Conservation (phyloP, 2,888 invertebrate genomes). For the Melinaea marsaeus region DNA sequence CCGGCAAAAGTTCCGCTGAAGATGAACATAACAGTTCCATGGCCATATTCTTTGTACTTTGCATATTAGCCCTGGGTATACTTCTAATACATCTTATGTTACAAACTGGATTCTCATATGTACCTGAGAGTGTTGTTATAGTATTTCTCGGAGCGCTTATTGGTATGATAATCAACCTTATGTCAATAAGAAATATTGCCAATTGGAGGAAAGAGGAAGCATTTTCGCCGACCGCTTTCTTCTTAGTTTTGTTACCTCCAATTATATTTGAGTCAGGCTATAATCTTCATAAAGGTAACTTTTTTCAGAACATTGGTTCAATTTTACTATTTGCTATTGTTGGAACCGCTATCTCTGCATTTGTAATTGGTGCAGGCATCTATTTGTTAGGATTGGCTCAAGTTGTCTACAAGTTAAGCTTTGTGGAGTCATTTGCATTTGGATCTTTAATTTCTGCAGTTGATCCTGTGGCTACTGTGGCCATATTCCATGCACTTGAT, state of each 20-base stretch:
- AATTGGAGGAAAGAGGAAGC: slow-evolving; percentile 99
- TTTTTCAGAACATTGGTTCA: slow-evolving; percentile 98
- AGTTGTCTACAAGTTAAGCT: slow-evolving; percentile 93
- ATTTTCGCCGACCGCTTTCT: slow-evolving; percentile 98
- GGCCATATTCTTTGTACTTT: slow-evolving; percentile 98
- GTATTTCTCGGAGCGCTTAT: slow-evolving; percentile 96
- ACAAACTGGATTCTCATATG: slow-evolving; percentile 95
- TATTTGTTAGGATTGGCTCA: slow-evolving; percentile 95
- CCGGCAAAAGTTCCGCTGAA: slow-evolving; percentile 94
- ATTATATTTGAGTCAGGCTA: slow-evolving; percentile 99
- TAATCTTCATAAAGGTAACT: slow-evolving; percentile 98
- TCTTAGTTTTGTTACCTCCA: slow-evolving; percentile 96
- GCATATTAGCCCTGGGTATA: slow-evolving; percentile 96
- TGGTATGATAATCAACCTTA: slow-evolving; percentile 92
- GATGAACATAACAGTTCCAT: slow-evolving; percentile 97
- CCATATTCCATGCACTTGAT: slow-evolving; percentile 98
- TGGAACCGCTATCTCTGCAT: slow-evolving; percentile 97
- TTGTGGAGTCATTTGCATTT: slow-evolving; percentile 99
- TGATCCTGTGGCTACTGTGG: slow-evolving; percentile 99
- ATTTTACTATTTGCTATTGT: slow-evolving; percentile 98
- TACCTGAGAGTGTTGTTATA: slow-evolving; percentile 98
- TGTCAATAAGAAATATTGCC: slow-evolving; percentile 92
- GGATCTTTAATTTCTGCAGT: slow-evolving; percentile 99
- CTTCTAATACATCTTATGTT: slow-evolving; percentile 96
- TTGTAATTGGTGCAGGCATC: slow-evolving; percentile 97